Evolutionary conservation across 2,113 vertebrate genomes (phyloP), one percentile per base, ranked within the genome.

Genomic region (Dicaeum eximium): DNA sequence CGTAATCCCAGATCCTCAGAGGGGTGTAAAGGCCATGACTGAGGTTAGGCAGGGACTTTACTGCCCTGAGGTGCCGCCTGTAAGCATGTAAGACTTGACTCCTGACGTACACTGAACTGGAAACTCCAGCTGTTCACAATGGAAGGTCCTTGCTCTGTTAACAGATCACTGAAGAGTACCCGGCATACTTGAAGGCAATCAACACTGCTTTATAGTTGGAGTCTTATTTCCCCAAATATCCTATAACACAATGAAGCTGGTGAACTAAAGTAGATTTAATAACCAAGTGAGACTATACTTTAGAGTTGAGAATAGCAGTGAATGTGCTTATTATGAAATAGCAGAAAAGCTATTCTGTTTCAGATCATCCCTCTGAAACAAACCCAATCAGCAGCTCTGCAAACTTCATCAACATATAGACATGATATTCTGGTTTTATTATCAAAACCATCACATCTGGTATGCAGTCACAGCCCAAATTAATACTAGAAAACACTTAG

Each of bases 181-280:
- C n/a, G 23, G 13, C 15, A 82, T 38, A 27, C 28, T 8, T 7
- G 15, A 37, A 51, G 20, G 53, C 12, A 25, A 40, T 18, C 35
- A 73, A 24, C 9, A 78, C 16, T 2, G 0, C 54, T 38, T 37
- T 21, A 9, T 1, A 75, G 9, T 9, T 42, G 2, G 2, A 37
- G 7, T n/a, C 13, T 35, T 25, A 37, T 45, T 50, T 61, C 33
- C 50, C 10, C 28, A 44, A 16, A 56, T 25, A 44, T 21, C 18
- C 37, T 58, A 9, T 2, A 73, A 30, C 28, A 58, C 61, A 74
- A 0, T 28, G 40, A 93, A 87, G 9, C 28, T 20, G 7, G 30
- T 33, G 50, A 77, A 82, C 69, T 67, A 53, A 54, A 87, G 23
- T 27, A 56, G 22, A 62, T 47, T 75, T 62, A 64, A 71, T 80